Evolutionary conservation across 2,888 invertebrate genomes (phyloP).

Genomic region (Ectobius pallidus): DNA sequence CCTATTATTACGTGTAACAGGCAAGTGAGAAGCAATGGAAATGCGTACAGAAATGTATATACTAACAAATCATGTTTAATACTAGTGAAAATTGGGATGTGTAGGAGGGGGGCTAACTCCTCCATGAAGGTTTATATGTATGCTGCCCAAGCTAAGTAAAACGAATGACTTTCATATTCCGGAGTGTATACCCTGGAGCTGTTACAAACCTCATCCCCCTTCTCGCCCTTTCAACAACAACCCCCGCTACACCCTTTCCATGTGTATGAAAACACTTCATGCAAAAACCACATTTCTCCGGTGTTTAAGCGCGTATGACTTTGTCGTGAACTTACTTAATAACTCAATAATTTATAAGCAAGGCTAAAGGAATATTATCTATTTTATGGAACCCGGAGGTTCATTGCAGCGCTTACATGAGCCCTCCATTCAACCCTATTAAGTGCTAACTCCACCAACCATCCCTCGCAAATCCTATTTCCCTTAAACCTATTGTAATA

Average conservation of each 20-base stretch:
- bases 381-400: too few species aligned
- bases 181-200: slow-evolving; percentile 15
- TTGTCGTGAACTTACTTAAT: too few species aligned
- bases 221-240: neutral
- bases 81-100: slow-evolving; percentile 12
- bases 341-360: too few species aligned
- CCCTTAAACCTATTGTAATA: too few species aligned
- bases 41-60: neutral
- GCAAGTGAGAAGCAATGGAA: too few species aligned
- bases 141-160: slow-evolving; percentile 17
- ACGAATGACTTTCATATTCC: slow-evolving; percentile 28
- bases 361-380: too few species aligned
- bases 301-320: neutral
- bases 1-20: neutral
- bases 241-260: too few species aligned
- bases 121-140: slow-evolving; percentile 6
- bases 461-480: too few species aligned
- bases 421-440: too few species aligned
- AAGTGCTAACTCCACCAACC: too few species aligned
- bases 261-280: neutral
- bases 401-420: too few species aligned
- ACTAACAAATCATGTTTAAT: slow-evolving; percentile 26
- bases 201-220: too few species aligned
- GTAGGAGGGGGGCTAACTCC: slow-evolving; percentile 2
- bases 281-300: neutral